phyloP scores from a whole-genome alignment of 37 sponge, comb jelly and placozoan genomes.

The Axinella damicornis region DNA sequence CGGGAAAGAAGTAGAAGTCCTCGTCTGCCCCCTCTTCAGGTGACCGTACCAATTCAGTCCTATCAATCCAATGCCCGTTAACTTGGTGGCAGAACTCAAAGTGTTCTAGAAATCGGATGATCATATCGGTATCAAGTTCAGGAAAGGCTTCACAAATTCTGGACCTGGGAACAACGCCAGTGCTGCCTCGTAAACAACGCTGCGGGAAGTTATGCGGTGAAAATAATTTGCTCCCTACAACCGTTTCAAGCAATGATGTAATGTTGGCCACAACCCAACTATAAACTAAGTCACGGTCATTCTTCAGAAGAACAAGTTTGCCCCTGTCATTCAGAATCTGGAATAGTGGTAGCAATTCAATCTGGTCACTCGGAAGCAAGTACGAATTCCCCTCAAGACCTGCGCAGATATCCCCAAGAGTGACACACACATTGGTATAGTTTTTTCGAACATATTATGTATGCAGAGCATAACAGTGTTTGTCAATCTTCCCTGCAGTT shows the following conservation, averaged over 20 bases:
- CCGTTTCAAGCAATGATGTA: neutral
- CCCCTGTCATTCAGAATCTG: neutral
- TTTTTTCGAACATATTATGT: too few species aligned
- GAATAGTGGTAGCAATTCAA: neutral
- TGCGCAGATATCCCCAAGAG: neutral
- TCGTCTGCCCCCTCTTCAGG: too few species aligned
- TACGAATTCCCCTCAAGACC: neutral
- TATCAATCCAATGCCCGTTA: too few species aligned
- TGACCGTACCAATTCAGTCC: neutral
- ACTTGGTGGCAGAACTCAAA: slow-evolving; percentile 36
- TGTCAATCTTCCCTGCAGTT: too few species aligned
- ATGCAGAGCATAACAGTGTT: too few species aligned
- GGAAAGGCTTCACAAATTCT: neutral
- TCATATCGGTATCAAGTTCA: slow-evolving; percentile 1
- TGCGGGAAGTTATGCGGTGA: slow-evolving; percentile 14
- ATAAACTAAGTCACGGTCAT: neutral
- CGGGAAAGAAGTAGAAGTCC: slow-evolving; percentile 18
- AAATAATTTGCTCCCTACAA: slow-evolving; percentile 19
- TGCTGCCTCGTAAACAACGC: neutral
- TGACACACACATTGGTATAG: neutral
- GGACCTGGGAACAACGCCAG: slow-evolving; percentile 10
- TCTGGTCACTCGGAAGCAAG: neutral
- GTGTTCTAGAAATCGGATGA: slow-evolving; percentile 4
- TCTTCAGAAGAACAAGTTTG: slow-evolving; percentile 1
- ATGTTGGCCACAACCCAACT: slow-evolving; percentile 21